Conservation (phyloP, 2,888 invertebrate species). For the Xylophagus ater region DNA sequence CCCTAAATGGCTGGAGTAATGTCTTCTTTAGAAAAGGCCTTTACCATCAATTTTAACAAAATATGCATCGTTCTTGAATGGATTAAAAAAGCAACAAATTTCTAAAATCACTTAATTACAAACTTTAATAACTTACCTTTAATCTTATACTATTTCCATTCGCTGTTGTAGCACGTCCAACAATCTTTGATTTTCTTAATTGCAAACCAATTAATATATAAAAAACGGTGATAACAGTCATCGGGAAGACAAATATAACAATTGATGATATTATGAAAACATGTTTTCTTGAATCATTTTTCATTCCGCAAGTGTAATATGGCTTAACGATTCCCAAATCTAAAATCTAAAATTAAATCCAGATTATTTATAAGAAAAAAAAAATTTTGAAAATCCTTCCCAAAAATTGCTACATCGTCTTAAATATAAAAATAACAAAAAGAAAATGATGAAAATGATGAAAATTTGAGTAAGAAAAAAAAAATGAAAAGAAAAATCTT, state of each 20-base stretch:
- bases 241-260: constrained; percentile 48
- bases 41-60: too few relatives aligned
- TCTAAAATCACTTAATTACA: too few relatives aligned
- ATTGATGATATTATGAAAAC: constrained; percentile 45
- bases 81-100: too few relatives aligned
- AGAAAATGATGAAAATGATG: not conserved
- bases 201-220: constrained; percentile 42
- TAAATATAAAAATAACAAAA: not conserved
- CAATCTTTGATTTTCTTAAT: constrained; percentile 32
- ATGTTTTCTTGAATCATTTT: constrained; percentile 35
- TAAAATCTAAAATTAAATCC: constrained; percentile 12
- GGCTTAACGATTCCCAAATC: constrained; percentile 15
- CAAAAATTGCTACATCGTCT: too few relatives aligned
- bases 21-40: too few relatives aligned
- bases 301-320: constrained; percentile 32
- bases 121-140: constrained; percentile 20
- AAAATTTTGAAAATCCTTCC: too few relatives aligned
- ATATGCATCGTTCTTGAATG: too few relatives aligned
- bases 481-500: not conserved
- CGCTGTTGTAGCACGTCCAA: constrained; percentile 25
- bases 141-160: constrained; percentile 32
- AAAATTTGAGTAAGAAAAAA: too few relatives aligned
- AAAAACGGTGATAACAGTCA: constrained; percentile 47
- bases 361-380: constrained; percentile 1
- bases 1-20: too few relatives aligned